Conservation (phyloP, 2,113 vertebrate genomes). For the Phyllopteryx taeniolatus region DNA sequence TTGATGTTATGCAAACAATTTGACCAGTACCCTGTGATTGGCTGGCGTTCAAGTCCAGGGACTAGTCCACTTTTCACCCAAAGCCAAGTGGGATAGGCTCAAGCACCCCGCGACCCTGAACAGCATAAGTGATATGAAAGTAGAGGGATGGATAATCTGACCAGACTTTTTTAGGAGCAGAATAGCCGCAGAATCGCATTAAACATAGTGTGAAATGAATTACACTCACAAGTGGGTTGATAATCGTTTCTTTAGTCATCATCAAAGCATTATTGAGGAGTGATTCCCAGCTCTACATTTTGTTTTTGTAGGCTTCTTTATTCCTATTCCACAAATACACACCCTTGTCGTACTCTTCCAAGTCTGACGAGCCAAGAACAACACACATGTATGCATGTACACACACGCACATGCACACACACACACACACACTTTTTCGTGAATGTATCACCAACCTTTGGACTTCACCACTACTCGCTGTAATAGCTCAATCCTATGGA, state of each 20-base stretch:
- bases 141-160: too few species aligned
- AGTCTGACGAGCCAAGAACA: background rate
- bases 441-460: constrained; percentile 65
- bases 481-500: constrained; percentile 67
- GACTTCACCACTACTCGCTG: constrained; percentile 60
- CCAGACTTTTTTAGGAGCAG: too few species aligned
- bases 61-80: too few species aligned
- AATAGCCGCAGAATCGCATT: too few species aligned
- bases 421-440: constrained; percentile 8
- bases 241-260: background rate
- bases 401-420: constrained; percentile 20
- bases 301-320: background rate
- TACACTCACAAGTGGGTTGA: background rate
- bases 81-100: too few species aligned
- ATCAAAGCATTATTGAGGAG: background rate
- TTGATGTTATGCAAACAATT: too few species aligned
- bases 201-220: too few species aligned
- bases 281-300: background rate
- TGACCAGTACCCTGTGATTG: too few species aligned
- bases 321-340: constrained; percentile 6
- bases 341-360: constrained; percentile 7
- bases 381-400: constrained; percentile 1
- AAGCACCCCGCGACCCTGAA: too few species aligned
- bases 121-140: too few species aligned
- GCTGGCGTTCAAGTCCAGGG: too few species aligned